A percentile compares a stretch with the other conserved stretches of the same genome.
Conservation (phyloP, 2,888 invertebrate species). For the Agrochola lota region DNA sequence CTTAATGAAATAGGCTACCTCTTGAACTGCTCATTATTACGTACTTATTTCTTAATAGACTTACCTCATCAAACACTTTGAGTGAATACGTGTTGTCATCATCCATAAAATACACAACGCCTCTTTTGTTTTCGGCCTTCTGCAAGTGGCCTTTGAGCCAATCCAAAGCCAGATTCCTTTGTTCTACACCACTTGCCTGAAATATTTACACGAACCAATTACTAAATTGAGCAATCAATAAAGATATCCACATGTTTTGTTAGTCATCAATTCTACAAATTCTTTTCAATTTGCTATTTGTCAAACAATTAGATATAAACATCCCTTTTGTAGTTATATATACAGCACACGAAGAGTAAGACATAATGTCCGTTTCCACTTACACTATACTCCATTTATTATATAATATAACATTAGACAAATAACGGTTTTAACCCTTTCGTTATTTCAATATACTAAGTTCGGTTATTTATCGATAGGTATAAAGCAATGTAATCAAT, state of each 20-base stretch:
- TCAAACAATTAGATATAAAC: slow-evolving; percentile 45
- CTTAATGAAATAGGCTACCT: not conserved
- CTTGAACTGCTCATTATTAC: not conserved
- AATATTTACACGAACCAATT: slow-evolving; percentile 58
- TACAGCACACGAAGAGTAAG: slow-evolving; percentile 27
- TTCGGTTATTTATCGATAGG: no score
- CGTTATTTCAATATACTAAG: no score
- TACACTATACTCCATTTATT: not conserved
- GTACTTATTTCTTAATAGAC: slow-evolving; percentile 27
- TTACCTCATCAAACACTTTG: slow-evolving; percentile 96
- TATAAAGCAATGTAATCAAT: no score
- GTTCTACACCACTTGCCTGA: slow-evolving; percentile 96
- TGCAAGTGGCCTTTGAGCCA: slow-evolving; percentile 93
- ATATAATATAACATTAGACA: no score
- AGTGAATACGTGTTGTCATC: slow-evolving; percentile 98
- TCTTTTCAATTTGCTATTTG: slow-evolving; percentile 7
- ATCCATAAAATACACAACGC: slow-evolving; percentile 98
- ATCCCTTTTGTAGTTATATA: slow-evolving; percentile 34
- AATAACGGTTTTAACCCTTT: no score
- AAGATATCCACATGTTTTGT: slow-evolving; percentile 38
- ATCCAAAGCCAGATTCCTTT: slow-evolving; percentile 95
- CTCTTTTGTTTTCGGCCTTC: slow-evolving; percentile 89
- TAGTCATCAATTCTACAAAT: slow-evolving; percentile 36
- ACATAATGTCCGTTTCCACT: slow-evolving; percentile 8
- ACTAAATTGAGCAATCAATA: slow-evolving; percentile 17